Evolutionary conservation across 2,113 vertebrate species (phyloP), one percentile per base, ranked within the genome.

Genomic region (Smithornis capensis): DNA sequence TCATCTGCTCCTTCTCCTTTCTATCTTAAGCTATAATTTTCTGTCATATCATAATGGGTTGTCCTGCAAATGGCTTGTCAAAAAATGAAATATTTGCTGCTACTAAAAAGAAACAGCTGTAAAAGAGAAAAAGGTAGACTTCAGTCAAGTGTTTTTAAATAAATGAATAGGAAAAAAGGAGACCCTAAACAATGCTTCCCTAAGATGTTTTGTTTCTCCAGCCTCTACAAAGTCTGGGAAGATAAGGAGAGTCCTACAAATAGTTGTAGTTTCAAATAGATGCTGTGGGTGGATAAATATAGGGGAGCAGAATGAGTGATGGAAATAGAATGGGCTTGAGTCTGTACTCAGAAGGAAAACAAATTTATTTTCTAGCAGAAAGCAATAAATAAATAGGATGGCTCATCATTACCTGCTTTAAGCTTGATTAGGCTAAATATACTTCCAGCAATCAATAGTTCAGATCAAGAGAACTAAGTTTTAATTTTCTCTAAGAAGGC

Each of bases 11-110:
- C 62, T 89, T 79, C 71, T 68, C 42, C 68, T 89, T 87, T 44
- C 38, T 90, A 42, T 88, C 75, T 78, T 78, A 86, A 92, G 21
- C 68, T 84, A 42, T 47, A 78, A 81, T 83, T 91, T 94, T 95
- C 68, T 73, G 38, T 88, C 56, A 60, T 35, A 71, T 71, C 45
- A 68, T 65, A 91, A 57, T 1, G 1, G 45, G 29, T 63, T 89
- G 59, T 59, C 65, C 68, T 91, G 53, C 42, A 96, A 97, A 80
- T 88, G 75, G 28, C 82, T 94, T 94, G 87, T 86, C 85, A 90
- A 52, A 88, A 86, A 93, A 80, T 53, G 50, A 93, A 83, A 82
- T 33, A 94, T 91, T 70, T 86, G 5, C 73, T 88, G 56, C 35
- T 65, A 83, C 27, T 78, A 47, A 60, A 90, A 64, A 83, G 40